Evolutionary conservation across 2,113 vertebrate species (phyloP).

Genomic region (Elaphurus davidianus): DNA sequence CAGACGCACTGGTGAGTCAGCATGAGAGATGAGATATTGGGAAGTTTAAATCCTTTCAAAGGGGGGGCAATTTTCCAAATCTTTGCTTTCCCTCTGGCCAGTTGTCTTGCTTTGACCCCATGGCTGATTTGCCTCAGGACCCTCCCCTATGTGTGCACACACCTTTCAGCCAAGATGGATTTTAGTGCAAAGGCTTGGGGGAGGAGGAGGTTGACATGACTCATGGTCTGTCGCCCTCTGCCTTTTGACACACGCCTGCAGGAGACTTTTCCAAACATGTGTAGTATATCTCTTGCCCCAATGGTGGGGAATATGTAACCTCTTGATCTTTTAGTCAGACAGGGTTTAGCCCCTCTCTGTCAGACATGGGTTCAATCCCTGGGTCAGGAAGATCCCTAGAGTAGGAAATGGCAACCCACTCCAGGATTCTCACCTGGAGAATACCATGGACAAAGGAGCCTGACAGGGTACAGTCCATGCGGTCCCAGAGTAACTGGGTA

Average conservation of each 20-base stretch:
- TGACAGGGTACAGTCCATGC: not conserved
- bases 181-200: not conserved
- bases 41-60: not conserved
- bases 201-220: not conserved
- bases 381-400: not conserved
- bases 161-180: not conserved
- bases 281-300: not conserved
- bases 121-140: not conserved
- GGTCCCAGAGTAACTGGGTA: not conserved
- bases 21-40: fast-evolving
- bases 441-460: not conserved
- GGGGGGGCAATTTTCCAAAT: not conserved
- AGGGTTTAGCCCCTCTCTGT: not conserved
- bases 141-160: not conserved
- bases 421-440: not conserved
- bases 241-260: not conserved
- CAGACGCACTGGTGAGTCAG: not conserved
- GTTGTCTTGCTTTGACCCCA: not conserved
- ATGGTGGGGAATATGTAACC: not conserved
- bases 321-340: not conserved
- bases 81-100: not conserved
- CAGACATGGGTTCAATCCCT: not conserved
- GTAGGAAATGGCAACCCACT: not conserved
- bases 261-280: not conserved
- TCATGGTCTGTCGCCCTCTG: not conserved